These are phyloP conservation scores for Bombus ignitus DNA, from an alignment of 1,140 invertebrate species.

Conservation along the genomic window DNA sequence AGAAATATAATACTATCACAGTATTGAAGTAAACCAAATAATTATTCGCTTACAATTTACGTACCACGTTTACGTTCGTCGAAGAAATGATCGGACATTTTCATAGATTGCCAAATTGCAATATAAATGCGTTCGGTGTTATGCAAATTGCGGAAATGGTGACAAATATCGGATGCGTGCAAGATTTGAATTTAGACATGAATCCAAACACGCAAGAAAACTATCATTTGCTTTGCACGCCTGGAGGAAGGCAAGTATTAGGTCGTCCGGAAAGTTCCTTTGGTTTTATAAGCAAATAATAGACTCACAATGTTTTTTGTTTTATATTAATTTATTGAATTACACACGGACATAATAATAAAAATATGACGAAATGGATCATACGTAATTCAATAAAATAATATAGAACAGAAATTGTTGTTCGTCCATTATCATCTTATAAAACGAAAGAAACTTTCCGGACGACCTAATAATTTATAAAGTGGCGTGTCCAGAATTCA, in stretches of 20 bases:
- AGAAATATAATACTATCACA: constrained; percentile 59
- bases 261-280: too few species aligned
- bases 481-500: fast-evolving
- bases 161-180: constrained; percentile 52
- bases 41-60: too few species aligned
- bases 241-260: constrained; percentile 42
- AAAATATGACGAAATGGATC: too few species aligned
- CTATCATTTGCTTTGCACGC: constrained; percentile 59
- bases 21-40: constrained; percentile 55
- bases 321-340: too few species aligned
- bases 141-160: constrained; percentile 66
- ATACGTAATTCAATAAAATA: too few species aligned
- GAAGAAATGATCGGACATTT: neutral
- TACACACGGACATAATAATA: too few species aligned
- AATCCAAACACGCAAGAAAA: constrained; percentile 71
- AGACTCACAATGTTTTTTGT: too few species aligned
- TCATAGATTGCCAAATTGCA: constrained; percentile 68
- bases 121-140: constrained; percentile 68
- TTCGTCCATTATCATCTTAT: too few species aligned
- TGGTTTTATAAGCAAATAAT: too few species aligned
- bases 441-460: too few species aligned
- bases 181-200: constrained; percentile 69
- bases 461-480: too few species aligned
- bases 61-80: neutral
- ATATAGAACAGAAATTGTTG: too few species aligned